Conservation (phyloP, 2,888 invertebrate species). For the Eupithecia exiguata region DNA sequence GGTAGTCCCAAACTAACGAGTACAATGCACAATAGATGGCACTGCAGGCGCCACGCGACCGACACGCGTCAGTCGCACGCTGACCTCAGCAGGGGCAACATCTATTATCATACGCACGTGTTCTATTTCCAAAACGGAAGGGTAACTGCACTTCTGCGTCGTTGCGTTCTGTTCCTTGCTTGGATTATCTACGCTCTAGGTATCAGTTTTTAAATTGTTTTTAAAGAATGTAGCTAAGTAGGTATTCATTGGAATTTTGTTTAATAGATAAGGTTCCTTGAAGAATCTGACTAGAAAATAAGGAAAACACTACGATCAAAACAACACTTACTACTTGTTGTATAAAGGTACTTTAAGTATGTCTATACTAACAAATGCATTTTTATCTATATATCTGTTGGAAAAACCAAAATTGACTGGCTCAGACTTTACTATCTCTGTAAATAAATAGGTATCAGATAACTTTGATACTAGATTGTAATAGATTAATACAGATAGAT, state of each 20-base stretch:
- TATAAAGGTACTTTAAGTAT: too few species aligned
- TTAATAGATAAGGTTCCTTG: background rate
- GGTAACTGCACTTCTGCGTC: constrained; percentile 40
- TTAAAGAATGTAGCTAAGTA: background rate
- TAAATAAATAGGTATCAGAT: background rate
- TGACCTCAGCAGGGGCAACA: constrained; percentile 58
- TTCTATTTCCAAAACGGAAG: constrained; percentile 55
- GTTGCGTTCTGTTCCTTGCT: constrained; percentile 24
- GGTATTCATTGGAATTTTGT: background rate
- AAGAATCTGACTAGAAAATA: background rate
- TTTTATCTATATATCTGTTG: background rate
- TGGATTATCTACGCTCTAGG: constrained; percentile 18
- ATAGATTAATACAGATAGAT: background rate
- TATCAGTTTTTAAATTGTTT: constrained; percentile 10
- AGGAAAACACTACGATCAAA: background rate
- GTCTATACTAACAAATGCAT: too few species aligned
- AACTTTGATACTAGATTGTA: background rate
- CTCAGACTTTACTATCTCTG: background rate
- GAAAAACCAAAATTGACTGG: background rate
- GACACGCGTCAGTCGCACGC: constrained; percentile 67
- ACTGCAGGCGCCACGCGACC: constrained; percentile 58
- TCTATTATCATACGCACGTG: constrained; percentile 61
- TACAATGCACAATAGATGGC: constrained; percentile 67
- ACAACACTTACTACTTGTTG: background rate
- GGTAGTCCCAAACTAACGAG: constrained; percentile 60